A percentile compares a stretch with the other conserved stretches of the same genome.
Evolutionary conservation across 2,797 vertebrate species (phyloP).

Genomic region (Zenarchopterus dispar): DNA sequence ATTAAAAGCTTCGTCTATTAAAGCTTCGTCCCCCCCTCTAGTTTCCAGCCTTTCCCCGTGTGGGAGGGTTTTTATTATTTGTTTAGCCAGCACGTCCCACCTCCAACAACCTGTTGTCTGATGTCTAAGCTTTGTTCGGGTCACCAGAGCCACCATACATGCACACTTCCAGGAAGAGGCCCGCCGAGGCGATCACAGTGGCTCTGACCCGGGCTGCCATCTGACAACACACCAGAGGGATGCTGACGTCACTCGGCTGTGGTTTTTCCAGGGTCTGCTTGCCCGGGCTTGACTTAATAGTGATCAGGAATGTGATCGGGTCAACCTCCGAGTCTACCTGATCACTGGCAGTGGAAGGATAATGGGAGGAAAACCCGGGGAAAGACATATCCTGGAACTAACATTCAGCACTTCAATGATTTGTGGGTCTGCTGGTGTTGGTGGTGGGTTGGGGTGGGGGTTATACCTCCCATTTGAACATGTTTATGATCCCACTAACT

Average conservation of each 20-base stretch:
- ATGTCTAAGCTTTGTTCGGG: constrained; percentile 47
- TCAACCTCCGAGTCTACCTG: constrained; percentile 47
- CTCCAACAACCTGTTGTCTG: constrained; percentile 53
- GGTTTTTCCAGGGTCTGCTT: constrained; percentile 65
- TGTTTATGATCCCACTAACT: background rate
- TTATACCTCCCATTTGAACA: constrained; percentile 34
- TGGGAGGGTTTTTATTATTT: constrained; percentile 49
- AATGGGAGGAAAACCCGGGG: constrained; percentile 48
- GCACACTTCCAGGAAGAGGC: constrained; percentile 72
- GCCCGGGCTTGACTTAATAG: constrained; percentile 40
- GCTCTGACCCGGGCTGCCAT: constrained; percentile 46
- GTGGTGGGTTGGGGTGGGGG: background rate
- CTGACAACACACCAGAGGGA: constrained; percentile 63
- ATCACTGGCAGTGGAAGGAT: constrained; percentile 40
- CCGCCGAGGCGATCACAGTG: constrained; percentile 29
- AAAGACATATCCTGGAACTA: constrained; percentile 45
- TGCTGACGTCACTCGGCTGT: constrained; percentile 58
- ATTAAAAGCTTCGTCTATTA: no score
- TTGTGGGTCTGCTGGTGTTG: constrained; percentile 6
- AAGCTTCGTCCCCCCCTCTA: no score
- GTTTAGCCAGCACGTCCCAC: constrained; percentile 64
- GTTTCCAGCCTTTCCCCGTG: constrained; percentile 40
- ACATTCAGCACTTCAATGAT: constrained; percentile 12
- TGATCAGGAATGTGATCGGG: constrained; percentile 71
- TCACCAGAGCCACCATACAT: constrained; percentile 66